Evolutionary conservation across 2,113 vertebrate genomes (phyloP), one percentile per base, ranked within the genome.

Genomic region (Strix uralensis): DNA sequence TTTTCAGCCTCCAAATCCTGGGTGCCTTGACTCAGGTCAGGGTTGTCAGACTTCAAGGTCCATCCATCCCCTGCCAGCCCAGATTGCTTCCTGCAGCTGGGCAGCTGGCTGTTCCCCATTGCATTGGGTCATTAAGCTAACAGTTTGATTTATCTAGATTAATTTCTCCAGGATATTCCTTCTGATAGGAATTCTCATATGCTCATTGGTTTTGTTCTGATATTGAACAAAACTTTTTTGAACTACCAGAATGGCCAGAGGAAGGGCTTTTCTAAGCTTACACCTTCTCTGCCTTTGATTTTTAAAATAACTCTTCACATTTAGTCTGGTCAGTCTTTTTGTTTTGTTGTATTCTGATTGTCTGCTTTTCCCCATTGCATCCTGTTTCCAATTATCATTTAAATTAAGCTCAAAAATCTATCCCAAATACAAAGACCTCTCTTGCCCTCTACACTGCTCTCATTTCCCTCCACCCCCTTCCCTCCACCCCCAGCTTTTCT

Each of bases 341-440:
- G 73, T 92, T 94, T 94, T 65, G 25, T 40, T 82, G 20, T 38
- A 21, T 80, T 85, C 58, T 70, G 46, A 74, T 77, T 87, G 81
- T 81, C 83, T 93, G 44, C 27, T 70, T 96, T 61, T 32, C 42
- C 67, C 65, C 34, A 55, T 42, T 86, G 82, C 54, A 57, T 80
- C 63, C 55, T 51, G 38, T 46, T 94, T 86, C 46, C 8, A 14
- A 92, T 95, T 91, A 86, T 77, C 32, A 95, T 95, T 96, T 65
- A 97, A 94, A 91, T 90, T 89, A 89, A 81, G 26, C 84, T 90
- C 49, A 88, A 83, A 96, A 58, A 30, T 89, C 73, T 36, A 61
- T 84, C n/a, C 36, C 55, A 71, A 94, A 66, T 42, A 84, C 59
- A 94, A 84, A 91, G 89, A 15, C 29, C 80, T 74, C 62, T 73